Evolutionary conservation across 2,113 vertebrate genomes (phyloP), one percentile per base, ranked within the genome.

Genomic region (Anhinga anhinga): DNA sequence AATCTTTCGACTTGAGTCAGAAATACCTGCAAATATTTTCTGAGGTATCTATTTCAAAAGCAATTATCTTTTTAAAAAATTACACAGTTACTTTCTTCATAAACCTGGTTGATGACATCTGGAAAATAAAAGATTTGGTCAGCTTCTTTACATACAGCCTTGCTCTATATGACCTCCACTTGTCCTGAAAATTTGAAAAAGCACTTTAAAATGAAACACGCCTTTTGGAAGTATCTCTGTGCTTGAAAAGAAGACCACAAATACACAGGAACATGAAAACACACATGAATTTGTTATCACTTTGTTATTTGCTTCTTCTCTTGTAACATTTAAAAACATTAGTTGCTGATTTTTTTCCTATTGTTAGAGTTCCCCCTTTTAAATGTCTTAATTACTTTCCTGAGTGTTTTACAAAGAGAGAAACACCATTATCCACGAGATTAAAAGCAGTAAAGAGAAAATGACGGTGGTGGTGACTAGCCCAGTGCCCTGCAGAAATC

Each of bases 11-110:
- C 72, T 53, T 81, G 88, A 86, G 72, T 87, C 93, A 87, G 83
- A 92, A 42, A 50, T 85, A 81, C 34, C 55, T 70, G 56, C 19
- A 86, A 92, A 55, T 82, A 88, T 79, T 88, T 95, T 84, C 49
- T 16, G 9, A 42, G 16, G 18, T 65, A 70, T 83, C 91, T 73
- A 44, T 83, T 90, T 78, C 65, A 88, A 80, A 83, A 93, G 36
- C 25, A 82, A 72, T 82, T 70, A 30, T 7, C 3, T 56, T 55
- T 56, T 6, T 63, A 86, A 61, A 92, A 71, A 32, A 6, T 4
- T 7, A 50, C 42, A 78, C 42, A 65, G 14, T 65, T 70, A 26
- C 26, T 79, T 90, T 74, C 47, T 87, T 92, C 29, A 25, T 56
- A 85, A 87, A 56, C 55, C 44, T 29, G 49, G 44, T 11, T 56